Evolutionary conservation across 2,113 vertebrate species (phyloP).

Genomic region (Chauna torquata): DNA sequence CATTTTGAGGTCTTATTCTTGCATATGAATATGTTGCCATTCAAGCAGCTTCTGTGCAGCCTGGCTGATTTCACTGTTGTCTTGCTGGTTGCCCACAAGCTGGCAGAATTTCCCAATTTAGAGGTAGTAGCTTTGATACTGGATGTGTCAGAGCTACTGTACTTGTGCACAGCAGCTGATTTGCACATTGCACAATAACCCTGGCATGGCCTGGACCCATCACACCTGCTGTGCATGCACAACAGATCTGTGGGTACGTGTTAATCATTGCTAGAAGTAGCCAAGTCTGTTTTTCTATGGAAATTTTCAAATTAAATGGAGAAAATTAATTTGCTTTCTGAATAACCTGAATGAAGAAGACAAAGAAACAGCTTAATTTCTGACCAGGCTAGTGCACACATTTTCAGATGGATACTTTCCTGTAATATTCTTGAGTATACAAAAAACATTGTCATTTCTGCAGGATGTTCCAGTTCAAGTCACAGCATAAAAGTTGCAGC

Average conservation of each 20-base stretch:
- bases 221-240: background rate
- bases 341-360: background rate
- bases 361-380: background rate
- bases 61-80: background rate
- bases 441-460: background rate
- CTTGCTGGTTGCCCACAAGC: background rate
- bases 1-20: background rate
- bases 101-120: background rate
- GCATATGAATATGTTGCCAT: background rate
- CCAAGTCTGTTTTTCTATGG: background rate
- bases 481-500: fast-evolving
- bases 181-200: background rate
- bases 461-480: background rate
- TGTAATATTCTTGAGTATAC: background rate
- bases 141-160: background rate
- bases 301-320: background rate
- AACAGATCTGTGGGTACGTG: background rate
- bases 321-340: background rate
- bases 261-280: background rate
- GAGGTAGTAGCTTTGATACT: background rate
- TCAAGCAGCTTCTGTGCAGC: background rate
- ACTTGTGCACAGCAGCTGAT: background rate
- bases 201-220: background rate
- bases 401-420: background rate
- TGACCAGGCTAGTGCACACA: fast-evolving